Percentiles rank a stretch among this genome's conserved stretches.
Evolutionary conservation across 2,797 vertebrate species (phyloP).

Genomic region (Microctenopoma stevenorrisi): DNA sequence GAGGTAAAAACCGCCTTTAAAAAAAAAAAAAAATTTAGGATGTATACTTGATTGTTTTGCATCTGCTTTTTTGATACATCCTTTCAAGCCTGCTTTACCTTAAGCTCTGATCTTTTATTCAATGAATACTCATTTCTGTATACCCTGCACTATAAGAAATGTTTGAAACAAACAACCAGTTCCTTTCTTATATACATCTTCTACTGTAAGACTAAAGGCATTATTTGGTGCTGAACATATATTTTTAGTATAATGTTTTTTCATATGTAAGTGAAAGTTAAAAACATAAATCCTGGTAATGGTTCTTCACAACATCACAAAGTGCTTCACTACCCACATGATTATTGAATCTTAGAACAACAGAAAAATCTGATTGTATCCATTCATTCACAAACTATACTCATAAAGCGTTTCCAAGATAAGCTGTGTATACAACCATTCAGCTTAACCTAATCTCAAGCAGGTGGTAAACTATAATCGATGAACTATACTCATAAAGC

Average conservation of each 20-base stretch:
- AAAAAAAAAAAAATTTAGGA: too few relatives aligned
- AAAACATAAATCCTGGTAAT: background rate
- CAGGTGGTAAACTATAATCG: too few relatives aligned
- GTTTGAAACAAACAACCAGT: background rate
- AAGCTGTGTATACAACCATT: too few relatives aligned
- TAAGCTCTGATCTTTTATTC: background rate
- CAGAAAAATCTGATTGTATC: too few relatives aligned
- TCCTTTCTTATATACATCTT: background rate
- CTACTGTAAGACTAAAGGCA: background rate
- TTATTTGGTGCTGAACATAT: background rate
- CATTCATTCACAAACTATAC: too few relatives aligned
- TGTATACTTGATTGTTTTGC: too few relatives aligned
- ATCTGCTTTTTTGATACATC: too few relatives aligned
- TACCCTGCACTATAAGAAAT: background rate
- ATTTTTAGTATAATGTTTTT: background rate
- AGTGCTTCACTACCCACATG: background rate
- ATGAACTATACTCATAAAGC: background rate
- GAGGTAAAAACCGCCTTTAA: too few relatives aligned
- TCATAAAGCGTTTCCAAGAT: too few relatives aligned
- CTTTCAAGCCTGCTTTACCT: too few relatives aligned
- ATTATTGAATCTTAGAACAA: too few relatives aligned
- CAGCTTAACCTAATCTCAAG: too few relatives aligned
- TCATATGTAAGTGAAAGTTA: background rate
- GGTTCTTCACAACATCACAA: background rate
- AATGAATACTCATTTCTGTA: background rate